Base-by-base conservation (phyloP, 1,140 invertebrate species). In the Proctacanthus coquilletti region DNA sequence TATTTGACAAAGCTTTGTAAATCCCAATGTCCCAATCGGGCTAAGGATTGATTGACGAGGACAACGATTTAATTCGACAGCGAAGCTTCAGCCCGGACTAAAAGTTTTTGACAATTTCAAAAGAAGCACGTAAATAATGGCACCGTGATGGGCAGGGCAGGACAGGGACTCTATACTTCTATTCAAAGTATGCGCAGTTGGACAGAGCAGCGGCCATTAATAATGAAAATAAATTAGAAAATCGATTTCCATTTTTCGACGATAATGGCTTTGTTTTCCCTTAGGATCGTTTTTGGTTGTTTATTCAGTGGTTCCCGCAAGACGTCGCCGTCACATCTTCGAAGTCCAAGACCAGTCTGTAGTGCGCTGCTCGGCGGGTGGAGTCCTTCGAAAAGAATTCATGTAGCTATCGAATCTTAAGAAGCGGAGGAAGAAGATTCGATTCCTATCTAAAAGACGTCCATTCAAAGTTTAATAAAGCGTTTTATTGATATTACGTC, bases 381-480 rank as follows among this genome's bases (percentile, higher is more conserved):
- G n/a, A n/a, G n/a, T n/a, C n/a, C n/a, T n/a, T n/a, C n/a, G n/a
- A n/a, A n/a, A n/a, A n/a, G n/a, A n/a, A n/a, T n/a, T n/a, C n/a
- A n/a, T n/a, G n/a, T n/a, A n/a, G n/a, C n/a, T n/a, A n/a, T n/a
- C n/a, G n/a, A n/a, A n/a, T n/a, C n/a, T n/a, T n/a, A n/a, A n/a
- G n/a, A n/a, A n/a, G n/a, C n/a, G n/a, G n/a, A n/a, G n/a, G n/a
- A n/a, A n/a, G 23, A 27, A 27, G 13, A 9, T 9, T 27, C 23
- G 23, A 13, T 27, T 13, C 23, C 13, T 27, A 27, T 27, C 23
- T 27, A 27, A 27, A 13, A 27, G 13, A 27, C 23, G 23, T 27
- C 23, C 23, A 27, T 27, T 27, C 23, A 27, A 27, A 27, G 23
- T 27, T 27, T 27, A 27, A 27, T 27, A 27, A 27, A 27, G 23